Conservation (phyloP, 2,888 invertebrate genomes). For the Ceratothoa steindachneri region DNA sequence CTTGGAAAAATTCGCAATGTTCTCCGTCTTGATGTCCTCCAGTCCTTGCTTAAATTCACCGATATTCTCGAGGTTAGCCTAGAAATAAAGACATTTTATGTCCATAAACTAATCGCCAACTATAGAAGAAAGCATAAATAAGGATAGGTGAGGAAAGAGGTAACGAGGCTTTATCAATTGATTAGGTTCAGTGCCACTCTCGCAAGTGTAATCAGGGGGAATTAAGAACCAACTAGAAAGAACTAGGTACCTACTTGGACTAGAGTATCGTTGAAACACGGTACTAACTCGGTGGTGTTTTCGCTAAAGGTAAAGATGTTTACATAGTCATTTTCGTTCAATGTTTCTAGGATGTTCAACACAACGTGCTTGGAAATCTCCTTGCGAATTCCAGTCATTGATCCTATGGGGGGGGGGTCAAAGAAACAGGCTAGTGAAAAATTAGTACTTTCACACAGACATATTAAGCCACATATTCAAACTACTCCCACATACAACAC, state of each 20-base stretch:
- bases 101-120: neutral
- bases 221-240: neutral
- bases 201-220: neutral
- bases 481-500: no score
- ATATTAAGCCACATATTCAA: no score
- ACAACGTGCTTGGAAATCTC: slow-evolving; percentile 89
- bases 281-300: slow-evolving; percentile 68
- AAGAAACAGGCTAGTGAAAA: no score
- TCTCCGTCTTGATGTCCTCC: slow-evolving; percentile 64
- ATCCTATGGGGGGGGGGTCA: slow-evolving; percentile 65
- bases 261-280: slow-evolving; percentile 77
- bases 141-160: neutral
- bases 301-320: slow-evolving; percentile 80
- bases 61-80: slow-evolving; percentile 82
- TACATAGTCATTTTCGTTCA: slow-evolving; percentile 96
- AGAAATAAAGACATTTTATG: slow-evolving; percentile 54
- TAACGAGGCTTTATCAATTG: neutral
- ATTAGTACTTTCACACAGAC: no score
- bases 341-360: slow-evolving; percentile 80
- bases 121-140: neutral
- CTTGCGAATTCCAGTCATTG: slow-evolving; percentile 86
- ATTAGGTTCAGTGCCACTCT: neutral
- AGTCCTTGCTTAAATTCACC: slow-evolving; percentile 71
- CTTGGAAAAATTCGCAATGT: slow-evolving; percentile 75
- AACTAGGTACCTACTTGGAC: slow-evolving; percentile 67